Conservation (phyloP, 2,113 vertebrate genomes). For the Riparia riparia region DNA sequence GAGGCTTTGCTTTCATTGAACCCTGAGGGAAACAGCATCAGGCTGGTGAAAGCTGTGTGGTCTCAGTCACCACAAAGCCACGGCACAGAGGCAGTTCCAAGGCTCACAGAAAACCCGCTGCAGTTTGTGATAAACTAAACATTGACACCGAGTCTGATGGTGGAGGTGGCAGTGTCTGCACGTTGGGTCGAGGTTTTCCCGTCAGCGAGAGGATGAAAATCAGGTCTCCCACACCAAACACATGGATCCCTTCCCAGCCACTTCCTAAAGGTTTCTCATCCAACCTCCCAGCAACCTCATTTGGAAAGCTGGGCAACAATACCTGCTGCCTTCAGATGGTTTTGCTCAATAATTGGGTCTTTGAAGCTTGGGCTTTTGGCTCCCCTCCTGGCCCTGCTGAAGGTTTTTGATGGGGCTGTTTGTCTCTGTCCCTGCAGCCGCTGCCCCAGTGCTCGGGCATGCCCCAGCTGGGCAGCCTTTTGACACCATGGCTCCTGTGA, state of each 20-base stretch:
- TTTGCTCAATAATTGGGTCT: background rate
- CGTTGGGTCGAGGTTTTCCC: accelerated
- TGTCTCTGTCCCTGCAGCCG: background rate
- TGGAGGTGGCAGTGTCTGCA: background rate
- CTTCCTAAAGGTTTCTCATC: no score
- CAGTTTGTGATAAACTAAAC: background rate
- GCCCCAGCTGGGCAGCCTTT: constrained; percentile 29
- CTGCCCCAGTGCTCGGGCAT: background rate
- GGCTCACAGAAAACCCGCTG: background rate
- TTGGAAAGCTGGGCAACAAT: background rate
- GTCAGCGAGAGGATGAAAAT: background rate
- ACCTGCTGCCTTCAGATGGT: background rate
- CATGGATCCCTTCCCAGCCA: no score
- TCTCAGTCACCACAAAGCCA: background rate
- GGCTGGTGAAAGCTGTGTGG: accelerated
- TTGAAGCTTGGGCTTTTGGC: background rate
- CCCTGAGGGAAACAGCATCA: background rate
- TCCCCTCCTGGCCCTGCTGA: background rate
- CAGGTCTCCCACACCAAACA: no score
- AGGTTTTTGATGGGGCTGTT: background rate
- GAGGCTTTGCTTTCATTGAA: background rate
- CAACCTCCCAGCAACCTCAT: background rate
- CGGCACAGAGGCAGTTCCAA: background rate
- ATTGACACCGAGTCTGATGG: background rate
- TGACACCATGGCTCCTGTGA: background rate